Conservation (phyloP, 2,113 vertebrate genomes). For the Pheucticus melanocephalus region DNA sequence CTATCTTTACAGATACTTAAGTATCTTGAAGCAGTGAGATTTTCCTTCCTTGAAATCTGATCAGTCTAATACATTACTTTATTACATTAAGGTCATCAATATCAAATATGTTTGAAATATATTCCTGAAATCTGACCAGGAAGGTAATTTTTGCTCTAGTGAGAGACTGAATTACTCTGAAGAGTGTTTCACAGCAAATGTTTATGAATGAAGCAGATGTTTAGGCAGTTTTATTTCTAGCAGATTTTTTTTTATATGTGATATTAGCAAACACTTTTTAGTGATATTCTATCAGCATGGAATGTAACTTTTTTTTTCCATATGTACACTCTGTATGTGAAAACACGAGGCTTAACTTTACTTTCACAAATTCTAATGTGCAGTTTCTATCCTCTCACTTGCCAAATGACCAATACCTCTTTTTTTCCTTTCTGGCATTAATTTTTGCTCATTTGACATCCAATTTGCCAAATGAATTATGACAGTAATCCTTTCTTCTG, state of each 20-base stretch:
- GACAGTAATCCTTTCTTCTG: slow-evolving; percentile 36
- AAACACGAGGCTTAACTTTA: neutral
- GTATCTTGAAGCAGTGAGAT: neutral
- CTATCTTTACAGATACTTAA: neutral
- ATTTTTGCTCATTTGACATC: neutral
- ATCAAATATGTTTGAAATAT: neutral
- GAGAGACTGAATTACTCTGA: neutral
- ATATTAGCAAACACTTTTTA: neutral
- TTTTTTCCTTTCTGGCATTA: neutral
- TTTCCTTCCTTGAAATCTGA: neutral
- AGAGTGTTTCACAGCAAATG: neutral
- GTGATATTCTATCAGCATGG: neutral
- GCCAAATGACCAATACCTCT: neutral
- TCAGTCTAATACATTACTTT: neutral
- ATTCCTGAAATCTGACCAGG: neutral
- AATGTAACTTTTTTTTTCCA: neutral
- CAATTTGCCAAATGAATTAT: slow-evolving; percentile 32
- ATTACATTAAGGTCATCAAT: neutral
- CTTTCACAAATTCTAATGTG: neutral
- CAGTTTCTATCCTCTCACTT: neutral
- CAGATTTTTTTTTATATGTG: neutral
- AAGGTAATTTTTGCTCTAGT: neutral
- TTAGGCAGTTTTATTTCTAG: neutral
- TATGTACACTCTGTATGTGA: neutral
- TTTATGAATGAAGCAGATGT: neutral